Evolutionary conservation across 2,888 invertebrate species (phyloP).

Genomic region (Tetramorium bicarinatum): DNA sequence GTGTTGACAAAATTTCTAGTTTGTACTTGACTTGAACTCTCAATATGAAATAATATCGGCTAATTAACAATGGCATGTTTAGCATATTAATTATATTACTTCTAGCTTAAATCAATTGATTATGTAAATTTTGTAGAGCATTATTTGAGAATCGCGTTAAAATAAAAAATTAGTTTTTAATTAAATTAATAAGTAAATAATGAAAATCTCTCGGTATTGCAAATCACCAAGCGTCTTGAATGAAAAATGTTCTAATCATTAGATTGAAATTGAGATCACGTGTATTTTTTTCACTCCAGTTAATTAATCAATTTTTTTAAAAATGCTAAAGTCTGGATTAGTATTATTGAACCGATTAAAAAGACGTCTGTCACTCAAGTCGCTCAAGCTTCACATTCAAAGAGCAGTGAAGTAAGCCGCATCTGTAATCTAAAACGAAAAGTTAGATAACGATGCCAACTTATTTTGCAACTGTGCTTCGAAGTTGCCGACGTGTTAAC

Average conservation of each 20-base stretch:
- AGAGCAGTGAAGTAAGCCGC: neutral
- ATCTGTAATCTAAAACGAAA: slow-evolving; percentile 4
- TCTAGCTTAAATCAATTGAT: neutral
- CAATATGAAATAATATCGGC: slow-evolving; percentile 4
- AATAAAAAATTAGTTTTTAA: slow-evolving; percentile 12
- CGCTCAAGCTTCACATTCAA: too few species aligned
- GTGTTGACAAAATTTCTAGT: slow-evolving; percentile 26
- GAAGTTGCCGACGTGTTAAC: neutral
- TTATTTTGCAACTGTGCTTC: slow-evolving; percentile 7
- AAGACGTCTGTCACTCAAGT: neutral
- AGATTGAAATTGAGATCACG: slow-evolving; percentile 85
- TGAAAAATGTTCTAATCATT: slow-evolving; percentile 88
- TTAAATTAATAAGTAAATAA: neutral
- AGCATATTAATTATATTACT: neutral
- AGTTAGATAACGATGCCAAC: neutral
- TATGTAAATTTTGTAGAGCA: neutral
- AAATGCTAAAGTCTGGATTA: neutral
- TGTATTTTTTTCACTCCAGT: too few species aligned
- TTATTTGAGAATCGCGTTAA: neutral
- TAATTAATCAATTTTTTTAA: neutral
- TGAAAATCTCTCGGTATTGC: slow-evolving; percentile 87
- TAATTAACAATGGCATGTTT: slow-evolving; percentile 13
- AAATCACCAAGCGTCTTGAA: slow-evolving; percentile 89
- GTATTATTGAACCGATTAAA: neutral
- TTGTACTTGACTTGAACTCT: neutral